A percentile compares a stretch with the other conserved stretches of the same genome.
Evolutionary conservation across 2,888 invertebrate species (phyloP).

Genomic region (Tenodera sinensis): DNA sequence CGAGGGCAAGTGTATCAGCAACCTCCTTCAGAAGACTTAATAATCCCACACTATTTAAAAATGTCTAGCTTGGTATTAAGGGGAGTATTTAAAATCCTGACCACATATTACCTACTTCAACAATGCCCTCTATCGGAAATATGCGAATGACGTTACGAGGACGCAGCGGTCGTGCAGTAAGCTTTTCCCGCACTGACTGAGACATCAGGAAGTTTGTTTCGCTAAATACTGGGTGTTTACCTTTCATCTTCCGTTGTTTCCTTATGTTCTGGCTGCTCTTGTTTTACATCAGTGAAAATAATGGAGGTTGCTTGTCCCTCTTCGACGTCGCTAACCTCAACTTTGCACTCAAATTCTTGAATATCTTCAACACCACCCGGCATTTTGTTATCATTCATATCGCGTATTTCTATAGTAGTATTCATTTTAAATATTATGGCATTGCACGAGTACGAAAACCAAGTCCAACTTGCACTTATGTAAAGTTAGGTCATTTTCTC

Average conservation of each 20-base stretch:
- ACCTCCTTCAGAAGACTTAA: no score
- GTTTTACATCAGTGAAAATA: not conserved
- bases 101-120: no score
- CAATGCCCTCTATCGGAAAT: no score
- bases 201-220: no score
- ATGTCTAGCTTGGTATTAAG: no score
- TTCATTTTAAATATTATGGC: not conserved
- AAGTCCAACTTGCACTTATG: not conserved
- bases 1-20: no score
- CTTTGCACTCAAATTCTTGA: not conserved
- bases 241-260: constrained; percentile 27
- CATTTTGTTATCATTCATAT: not conserved
- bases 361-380: not conserved
- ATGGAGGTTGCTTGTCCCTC: not conserved
- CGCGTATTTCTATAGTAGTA: not conserved
- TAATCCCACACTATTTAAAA: no score
- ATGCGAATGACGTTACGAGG: no score
- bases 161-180: no score
- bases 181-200: no score
- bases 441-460: no score
- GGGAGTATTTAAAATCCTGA: no score
- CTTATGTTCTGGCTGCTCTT: constrained; percentile 4
- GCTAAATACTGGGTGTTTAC: not conserved
- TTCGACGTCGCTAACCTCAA: not conserved
- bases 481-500: not conserved